A percentile compares a stretch with the other conserved stretches of the same genome.
phyloP scores from a whole-genome alignment of 1,140 invertebrate species.

The Neodiprion lecontei region DNA sequence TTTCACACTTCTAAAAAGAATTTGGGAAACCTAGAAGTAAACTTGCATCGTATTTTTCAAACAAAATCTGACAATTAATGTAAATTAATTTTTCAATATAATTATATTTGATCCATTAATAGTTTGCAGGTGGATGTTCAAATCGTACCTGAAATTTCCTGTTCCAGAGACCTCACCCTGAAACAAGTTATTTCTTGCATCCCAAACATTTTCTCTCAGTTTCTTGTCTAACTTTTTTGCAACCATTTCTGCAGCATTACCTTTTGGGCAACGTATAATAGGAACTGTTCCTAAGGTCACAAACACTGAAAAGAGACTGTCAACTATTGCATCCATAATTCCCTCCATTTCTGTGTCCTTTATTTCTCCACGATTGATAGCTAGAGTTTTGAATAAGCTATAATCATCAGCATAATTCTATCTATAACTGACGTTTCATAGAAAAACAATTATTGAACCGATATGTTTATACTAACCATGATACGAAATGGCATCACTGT shows the following conservation, averaged over 20 bases:
- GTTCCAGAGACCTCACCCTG: slow-evolving; percentile 80
- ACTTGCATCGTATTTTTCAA: not conserved
- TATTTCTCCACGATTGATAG: slow-evolving; percentile 93
- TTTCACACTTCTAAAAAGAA: slow-evolving; percentile 20
- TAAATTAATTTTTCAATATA: too few relatives aligned
- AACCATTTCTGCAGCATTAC: slow-evolving; percentile 98
- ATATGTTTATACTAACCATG: slow-evolving; percentile 71
- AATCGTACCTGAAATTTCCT: slow-evolving; percentile 68
- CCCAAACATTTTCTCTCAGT: slow-evolving; percentile 94
- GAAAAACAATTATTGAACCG: not conserved
- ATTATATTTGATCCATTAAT: not conserved
- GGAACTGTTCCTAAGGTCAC: slow-evolving; percentile 94
- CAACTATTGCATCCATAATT: slow-evolving; percentile 94
- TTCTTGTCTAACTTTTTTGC: slow-evolving; percentile 97
- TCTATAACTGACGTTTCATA: not conserved
- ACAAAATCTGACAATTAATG: not conserved
- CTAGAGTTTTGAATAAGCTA: slow-evolving; percentile 60
- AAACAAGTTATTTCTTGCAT: slow-evolving; percentile 96
- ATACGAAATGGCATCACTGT: slow-evolving; percentile 90
- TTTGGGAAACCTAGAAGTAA: not conserved
- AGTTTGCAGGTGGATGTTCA: slow-evolving; percentile 12
- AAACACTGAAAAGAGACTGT: slow-evolving; percentile 97
- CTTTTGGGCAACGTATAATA: slow-evolving; percentile 92
- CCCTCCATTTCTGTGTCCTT: slow-evolving; percentile 95
- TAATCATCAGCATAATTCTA: not conserved